These are phyloP conservation scores for Scaptomyza graminum DNA, from an alignment of 1,140 invertebrate species.

Conservation along the genomic window DNA sequence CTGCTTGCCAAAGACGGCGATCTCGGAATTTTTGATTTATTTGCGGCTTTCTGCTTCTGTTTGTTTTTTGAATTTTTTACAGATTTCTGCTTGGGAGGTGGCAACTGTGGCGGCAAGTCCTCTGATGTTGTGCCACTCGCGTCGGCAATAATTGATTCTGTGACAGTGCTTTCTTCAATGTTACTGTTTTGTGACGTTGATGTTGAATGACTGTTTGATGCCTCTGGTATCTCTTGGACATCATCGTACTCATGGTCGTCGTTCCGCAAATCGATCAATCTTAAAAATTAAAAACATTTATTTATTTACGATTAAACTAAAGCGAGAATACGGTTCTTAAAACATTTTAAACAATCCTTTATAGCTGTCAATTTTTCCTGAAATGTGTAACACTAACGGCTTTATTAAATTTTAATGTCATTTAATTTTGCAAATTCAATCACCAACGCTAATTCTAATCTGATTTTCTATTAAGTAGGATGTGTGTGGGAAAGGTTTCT, in stretches of 20 bases:
- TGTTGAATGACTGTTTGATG: conserved; percentile 68
- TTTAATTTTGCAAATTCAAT: not conserved
- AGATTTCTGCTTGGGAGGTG: conserved; percentile 77
- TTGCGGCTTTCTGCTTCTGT: conserved; percentile 69
- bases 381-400: conserved; percentile 23
- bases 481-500: conserved; percentile 9
- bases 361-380: not conserved
- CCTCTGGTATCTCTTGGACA: conserved; percentile 77
- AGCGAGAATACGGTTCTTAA: not conserved
- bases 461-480: not conserved
- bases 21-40: conserved; percentile 80
- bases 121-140: conserved; percentile 25
- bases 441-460: conserved; percentile 5
- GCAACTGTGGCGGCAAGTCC: conserved; percentile 72
- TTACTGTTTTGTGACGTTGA: conserved; percentile 48
- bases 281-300: conserved; percentile 13
- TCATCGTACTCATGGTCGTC: conserved; percentile 83
- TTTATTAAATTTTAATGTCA: not conserved
- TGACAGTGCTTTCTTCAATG: conserved; percentile 36
- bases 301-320: not conserved
- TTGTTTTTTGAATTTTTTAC: conserved; percentile 78
- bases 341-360: not conserved
- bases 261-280: conserved; percentile 80
- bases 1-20: conserved; percentile 77
- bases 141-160: conserved; percentile 21